A percentile compares a stretch with the other conserved stretches of the same genome.
Conservation (phyloP, 2,113 vertebrate genomes). For the Oriolus oriolus region DNA sequence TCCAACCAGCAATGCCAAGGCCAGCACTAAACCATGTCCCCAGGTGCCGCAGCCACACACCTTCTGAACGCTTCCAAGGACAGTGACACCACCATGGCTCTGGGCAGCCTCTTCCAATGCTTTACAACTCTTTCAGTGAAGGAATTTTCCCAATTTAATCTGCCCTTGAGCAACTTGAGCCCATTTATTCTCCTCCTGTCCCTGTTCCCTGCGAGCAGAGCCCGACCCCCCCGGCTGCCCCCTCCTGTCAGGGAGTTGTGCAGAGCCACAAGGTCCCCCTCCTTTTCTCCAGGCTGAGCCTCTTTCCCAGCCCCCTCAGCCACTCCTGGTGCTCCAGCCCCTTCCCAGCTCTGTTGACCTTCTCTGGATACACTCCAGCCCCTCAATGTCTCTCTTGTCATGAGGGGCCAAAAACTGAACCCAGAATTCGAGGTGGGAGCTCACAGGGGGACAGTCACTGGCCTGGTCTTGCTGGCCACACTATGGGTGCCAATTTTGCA, state of each 20-base stretch:
- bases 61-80: neutral
- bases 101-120: neutral
- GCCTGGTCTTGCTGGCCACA: neutral
- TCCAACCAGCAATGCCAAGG: neutral
- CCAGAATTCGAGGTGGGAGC: neutral
- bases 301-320: neutral
- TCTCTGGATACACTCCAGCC: accelerated
- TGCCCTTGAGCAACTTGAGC: neutral
- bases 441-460: neutral
- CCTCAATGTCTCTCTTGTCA: neutral
- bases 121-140: neutral
- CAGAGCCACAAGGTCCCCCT: neutral
- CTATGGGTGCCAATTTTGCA: neutral
- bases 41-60: neutral
- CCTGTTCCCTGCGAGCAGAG: neutral
- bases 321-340: neutral
- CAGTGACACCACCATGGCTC: neutral
- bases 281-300: neutral
- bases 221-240: accelerated
- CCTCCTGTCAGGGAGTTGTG: neutral
- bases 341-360: neutral
- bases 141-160: neutral
- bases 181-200: accelerated
- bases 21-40: neutral
- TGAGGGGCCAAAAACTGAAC: neutral